phyloP scores from a whole-genome alignment of 1,140 invertebrate genomes.

The Drosophila navojoa region DNA sequence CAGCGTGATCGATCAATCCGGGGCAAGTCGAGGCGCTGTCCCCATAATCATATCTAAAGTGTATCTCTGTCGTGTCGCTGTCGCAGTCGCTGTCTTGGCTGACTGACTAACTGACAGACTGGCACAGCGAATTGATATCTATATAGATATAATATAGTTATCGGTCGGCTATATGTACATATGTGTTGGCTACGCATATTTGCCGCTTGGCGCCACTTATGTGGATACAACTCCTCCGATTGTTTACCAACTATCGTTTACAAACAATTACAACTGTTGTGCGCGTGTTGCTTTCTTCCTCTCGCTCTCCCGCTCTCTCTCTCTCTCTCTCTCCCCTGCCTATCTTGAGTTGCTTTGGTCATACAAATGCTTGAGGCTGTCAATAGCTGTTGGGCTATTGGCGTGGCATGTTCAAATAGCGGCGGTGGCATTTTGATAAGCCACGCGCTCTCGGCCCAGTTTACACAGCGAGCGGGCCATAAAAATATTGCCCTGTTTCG shows the following conservation, averaged over 20 bases:
- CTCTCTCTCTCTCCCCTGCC: too few species aligned
- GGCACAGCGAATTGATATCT: constrained; percentile 39
- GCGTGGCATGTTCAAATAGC: constrained; percentile 41
- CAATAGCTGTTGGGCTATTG: constrained; percentile 42
- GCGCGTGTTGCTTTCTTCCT: constrained; percentile 5
- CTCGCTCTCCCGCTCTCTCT: too few species aligned
- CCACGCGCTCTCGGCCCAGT: constrained; percentile 40
- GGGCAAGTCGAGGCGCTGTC: constrained; percentile 4
- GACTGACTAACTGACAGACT: constrained; percentile 27
- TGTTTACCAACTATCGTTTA: constrained; percentile 79
- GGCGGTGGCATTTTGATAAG: constrained; percentile 35
- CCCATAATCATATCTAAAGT: not conserved
- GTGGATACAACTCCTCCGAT: constrained; percentile 55
- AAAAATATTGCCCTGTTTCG: constrained; percentile 15
- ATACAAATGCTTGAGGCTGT: constrained; percentile 50
- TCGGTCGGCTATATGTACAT: constrained; percentile 13
- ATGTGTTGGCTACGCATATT: constrained; percentile 48
- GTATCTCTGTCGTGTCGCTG: not conserved
- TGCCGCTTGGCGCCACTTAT: constrained; percentile 72
- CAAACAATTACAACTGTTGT: constrained; percentile 80
- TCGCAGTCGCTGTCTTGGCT: constrained; percentile 53
- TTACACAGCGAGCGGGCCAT: constrained; percentile 39
- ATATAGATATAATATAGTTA: constrained; percentile 37
- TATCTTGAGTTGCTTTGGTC: constrained; percentile 27
- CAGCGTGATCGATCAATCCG: constrained; percentile 57